Evolutionary conservation across 23 tunicate species (phyloP).

Genomic region (Corella eumyota): DNA sequence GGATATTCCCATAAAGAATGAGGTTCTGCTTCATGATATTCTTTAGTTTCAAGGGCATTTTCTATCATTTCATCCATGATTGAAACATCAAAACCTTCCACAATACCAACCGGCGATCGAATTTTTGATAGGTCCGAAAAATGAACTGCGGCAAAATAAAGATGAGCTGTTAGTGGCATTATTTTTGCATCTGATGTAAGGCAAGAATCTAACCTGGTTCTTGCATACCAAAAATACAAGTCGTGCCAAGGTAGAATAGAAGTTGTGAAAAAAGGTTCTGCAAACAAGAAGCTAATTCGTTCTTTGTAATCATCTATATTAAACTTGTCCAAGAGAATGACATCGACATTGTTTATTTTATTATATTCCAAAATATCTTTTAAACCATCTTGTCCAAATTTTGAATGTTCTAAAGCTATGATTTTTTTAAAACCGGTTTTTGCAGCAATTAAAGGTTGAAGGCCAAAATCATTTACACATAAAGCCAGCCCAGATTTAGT

Average conservation of each 20-base stretch:
- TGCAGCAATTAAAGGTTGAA: constrained; percentile 43
- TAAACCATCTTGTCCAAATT: constrained; percentile 44
- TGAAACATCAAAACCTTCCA: constrained; percentile 86
- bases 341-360: constrained; percentile 5
- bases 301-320: background rate
- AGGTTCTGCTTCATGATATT: constrained; percentile 69
- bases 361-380: constrained; percentile 22
- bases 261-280: constrained; percentile 69
- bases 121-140: constrained; percentile 80
- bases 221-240: constrained; percentile 68
- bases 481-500: constrained; percentile 11
- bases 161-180: constrained; percentile 35
- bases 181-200: constrained; percentile 18
- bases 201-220: constrained; percentile 22
- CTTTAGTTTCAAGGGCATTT: constrained; percentile 50
- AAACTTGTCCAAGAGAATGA: constrained; percentile 1
- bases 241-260: constrained; percentile 89
- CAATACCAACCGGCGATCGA: constrained; percentile 84
- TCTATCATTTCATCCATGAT: constrained; percentile 77
- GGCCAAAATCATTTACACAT: constrained; percentile 64
- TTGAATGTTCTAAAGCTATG: constrained; percentile 24
- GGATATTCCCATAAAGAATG: constrained; percentile 96
- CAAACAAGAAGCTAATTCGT: constrained; percentile 25
- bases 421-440: constrained; percentile 10
- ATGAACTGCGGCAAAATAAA: constrained; percentile 48